Base-by-base conservation (phyloP, 2,888 invertebrate species). In the Athalia rosae region DNA sequence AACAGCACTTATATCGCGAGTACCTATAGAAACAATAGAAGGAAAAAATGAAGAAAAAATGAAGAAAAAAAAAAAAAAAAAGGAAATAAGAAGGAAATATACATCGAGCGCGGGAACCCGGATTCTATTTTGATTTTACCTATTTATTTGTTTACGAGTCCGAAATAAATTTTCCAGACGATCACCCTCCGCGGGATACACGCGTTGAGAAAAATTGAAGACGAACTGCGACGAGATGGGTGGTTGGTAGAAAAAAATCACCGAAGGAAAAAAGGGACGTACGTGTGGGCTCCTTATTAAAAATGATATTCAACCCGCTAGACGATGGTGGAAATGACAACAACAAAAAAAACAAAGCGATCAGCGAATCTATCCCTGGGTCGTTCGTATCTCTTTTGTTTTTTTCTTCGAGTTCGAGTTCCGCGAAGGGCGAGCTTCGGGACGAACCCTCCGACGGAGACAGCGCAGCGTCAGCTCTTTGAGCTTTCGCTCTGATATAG, bases 71-170 rank as follows among this genome's bases (percentile, higher is more conserved):
- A 15, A 41, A 13, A 7, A 15, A 8, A 9, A 67, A 48, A 15
- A 67, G 11, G 50, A n/a, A n/a, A 15, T 7, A 50, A 6, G 9
- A 53, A 50, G 13, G 41, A 67, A 53, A 67, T 41, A 11, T 50
- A 15, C 28, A 15, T 15, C 48, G 47, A 13, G n/a, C 15, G 8
- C 48, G 48, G 66, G 48, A 28, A 48, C 2, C 0, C 28, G 28
- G 28, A 67, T 67, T 11, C 53, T 41, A 15, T 28, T 66, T 66
- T 50, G n/a, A 28, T 64, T 64, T 2, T 47, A 47, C 59, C 28
- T 15, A 53, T 67, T 53, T 11, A 50, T 53, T 67, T 67, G 53
- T 67, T 67, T 63, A 63, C 63, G 50, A 50, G 67, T 41, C 53
- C 28, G 28, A 48, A 7, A 11, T 53, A 53, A 41, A 0, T 2